These are phyloP conservation scores for Cerceris ruficornis DNA, from an alignment of 2,888 invertebrate species.

Conservation along the genomic window DNA sequence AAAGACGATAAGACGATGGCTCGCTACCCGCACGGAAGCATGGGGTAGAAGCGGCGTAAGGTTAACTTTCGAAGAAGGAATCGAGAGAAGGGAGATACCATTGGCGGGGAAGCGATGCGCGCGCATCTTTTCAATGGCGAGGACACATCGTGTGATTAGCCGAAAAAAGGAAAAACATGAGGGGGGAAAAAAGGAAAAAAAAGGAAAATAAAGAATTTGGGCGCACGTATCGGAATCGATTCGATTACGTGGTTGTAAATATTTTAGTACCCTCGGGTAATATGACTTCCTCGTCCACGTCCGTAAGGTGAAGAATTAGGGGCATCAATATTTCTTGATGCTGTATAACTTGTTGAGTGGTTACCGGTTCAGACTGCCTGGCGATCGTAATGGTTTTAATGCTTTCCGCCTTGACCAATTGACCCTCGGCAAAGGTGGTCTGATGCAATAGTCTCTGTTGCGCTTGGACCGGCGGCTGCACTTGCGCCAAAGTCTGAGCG, in stretches of 20 bases:
- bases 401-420: constrained; percentile 75
- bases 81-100: too few relatives aligned
- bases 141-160: too few relatives aligned
- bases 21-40: too few relatives aligned
- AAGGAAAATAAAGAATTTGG: too few relatives aligned
- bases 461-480: constrained; percentile 44
- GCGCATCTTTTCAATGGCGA: too few relatives aligned
- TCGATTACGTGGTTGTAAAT: constrained; percentile 76
- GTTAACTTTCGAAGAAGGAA: too few relatives aligned
- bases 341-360: constrained; percentile 74
- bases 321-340: constrained; percentile 80
- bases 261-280: constrained; percentile 79
- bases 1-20: too few relatives aligned
- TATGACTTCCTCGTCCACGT: constrained; percentile 79
- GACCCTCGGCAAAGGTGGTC: constrained; percentile 50
- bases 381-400: constrained; percentile 79
- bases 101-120: too few relatives aligned
- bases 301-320: constrained; percentile 77
- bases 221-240: neutral
- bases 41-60: too few relatives aligned
- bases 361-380: constrained; percentile 71
- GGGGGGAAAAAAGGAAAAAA: neutral
- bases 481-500: constrained; percentile 59
- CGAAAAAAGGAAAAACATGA: neutral
- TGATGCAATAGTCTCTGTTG: constrained; percentile 56